Base-by-base conservation (phyloP, 2,888 invertebrate genomes). In the Blera fallax region DNA sequence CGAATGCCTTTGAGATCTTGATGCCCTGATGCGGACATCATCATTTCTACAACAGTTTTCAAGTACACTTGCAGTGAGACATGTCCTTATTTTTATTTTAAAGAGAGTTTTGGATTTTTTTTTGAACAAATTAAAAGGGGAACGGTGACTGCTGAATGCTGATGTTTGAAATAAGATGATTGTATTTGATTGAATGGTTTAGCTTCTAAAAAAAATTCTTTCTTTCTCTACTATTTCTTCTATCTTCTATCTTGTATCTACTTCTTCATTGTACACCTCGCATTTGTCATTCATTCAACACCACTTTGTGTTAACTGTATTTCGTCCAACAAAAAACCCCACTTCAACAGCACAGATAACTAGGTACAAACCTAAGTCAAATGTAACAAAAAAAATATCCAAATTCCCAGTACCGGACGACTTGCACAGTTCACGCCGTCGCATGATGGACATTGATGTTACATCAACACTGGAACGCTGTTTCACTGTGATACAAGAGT, bases 391-490 rank as follows among this genome's bases (percentile, higher is more conserved):
- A 74, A 64, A 56, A 7, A 18, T 29, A 48, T 72, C 52, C 60
- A 60, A 48, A 70, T 67, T 64, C 74, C 16, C 93, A 97, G 97
- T 96, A 89, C 95, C 95, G 87, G 94, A 95, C 89, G 96, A 97
- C 92, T 93, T 92, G 88, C 94, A 94, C 88, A 96, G 96, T 83
- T 95, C 96, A 21, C 94, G 96, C 54, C 95, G 96, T 87, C 93
- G 94, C 88, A 92, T 96, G 90, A 94, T 94, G 90, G 94, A 95
- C 88, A 94, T 94, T 34, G 96, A 96, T 90, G 94, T 95, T 88
- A 91, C 96, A 88, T 93, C 94, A 14, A 96, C 96, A 8, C 91
- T 97, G 89, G 96, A 97, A 88, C 94, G 96, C 79, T 97, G 96
- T 91, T 96, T 94, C 91, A 94, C 94, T 69, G 94, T 96, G 14